phyloP scores from a whole-genome alignment of 1,140 invertebrate genomes.

The Melitaea cinxia region DNA sequence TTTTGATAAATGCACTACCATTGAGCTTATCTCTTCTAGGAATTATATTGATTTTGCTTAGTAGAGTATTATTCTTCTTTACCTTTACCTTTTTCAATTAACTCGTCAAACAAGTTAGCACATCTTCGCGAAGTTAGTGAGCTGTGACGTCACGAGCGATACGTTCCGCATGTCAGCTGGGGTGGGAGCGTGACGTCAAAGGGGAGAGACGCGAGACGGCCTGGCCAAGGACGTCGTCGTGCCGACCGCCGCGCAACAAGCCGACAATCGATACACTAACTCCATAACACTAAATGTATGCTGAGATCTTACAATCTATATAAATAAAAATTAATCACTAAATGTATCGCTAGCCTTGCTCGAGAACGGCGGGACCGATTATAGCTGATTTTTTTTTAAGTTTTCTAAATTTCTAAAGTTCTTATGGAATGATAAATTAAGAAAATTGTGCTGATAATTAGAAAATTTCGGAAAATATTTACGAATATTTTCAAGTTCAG shows the following conservation, averaged over 20 bases:
- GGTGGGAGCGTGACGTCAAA: constrained; percentile 65
- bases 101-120: constrained; percentile 4
- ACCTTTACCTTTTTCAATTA: constrained; percentile 1
- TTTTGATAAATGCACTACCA: background rate
- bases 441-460: too few relatives aligned
- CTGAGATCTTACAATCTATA: too few relatives aligned
- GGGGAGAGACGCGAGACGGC: constrained; percentile 51
- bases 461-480: too few relatives aligned
- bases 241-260: constrained; percentile 71
- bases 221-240: constrained; percentile 76
- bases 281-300: constrained; percentile 27
- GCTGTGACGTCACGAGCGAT: constrained; percentile 62
- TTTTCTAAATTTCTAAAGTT: too few relatives aligned
- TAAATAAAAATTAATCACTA: too few relatives aligned
- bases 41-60: background rate
- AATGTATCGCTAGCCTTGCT: too few relatives aligned
- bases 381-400: too few relatives aligned
- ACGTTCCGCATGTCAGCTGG: constrained; percentile 53
- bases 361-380: too few relatives aligned
- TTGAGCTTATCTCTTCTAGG: background rate
- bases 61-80: too few relatives aligned
- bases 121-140: constrained; percentile 29
- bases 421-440: too few relatives aligned
- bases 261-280: constrained; percentile 63
- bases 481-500: too few relatives aligned